Percentiles rank a stretch among this genome's conserved stretches.
Conservation (phyloP, 2,888 invertebrate species). For the Atrina japonica region DNA sequence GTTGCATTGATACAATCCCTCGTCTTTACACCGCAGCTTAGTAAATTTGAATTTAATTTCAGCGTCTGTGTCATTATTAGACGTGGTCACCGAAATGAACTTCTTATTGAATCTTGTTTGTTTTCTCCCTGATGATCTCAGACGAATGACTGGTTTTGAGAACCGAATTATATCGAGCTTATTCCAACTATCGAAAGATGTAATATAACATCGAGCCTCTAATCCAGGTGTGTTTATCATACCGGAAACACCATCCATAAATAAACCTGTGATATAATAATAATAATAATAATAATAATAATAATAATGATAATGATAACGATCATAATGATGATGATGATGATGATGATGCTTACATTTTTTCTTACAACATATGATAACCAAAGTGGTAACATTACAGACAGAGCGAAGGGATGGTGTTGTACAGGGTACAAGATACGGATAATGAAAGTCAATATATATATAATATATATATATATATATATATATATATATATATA, state of each 20-base stretch:
- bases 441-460: too few species aligned
- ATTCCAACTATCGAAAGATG: constrained; percentile 31
- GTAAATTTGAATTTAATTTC: constrained; percentile 25
- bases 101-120: constrained; percentile 12
- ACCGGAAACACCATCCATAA: constrained; percentile 7
- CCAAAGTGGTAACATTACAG: too few species aligned
- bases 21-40: constrained; percentile 28
- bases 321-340: too few species aligned
- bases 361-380: too few species aligned
- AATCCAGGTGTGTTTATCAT: constrained; percentile 6
- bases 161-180: constrained; percentile 18
- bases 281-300: too few species aligned
- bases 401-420: too few species aligned
- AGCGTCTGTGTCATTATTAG: constrained; percentile 5
- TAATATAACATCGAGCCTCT: constrained; percentile 24
- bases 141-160: neutral
- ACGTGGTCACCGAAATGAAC: neutral
- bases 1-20: constrained; percentile 30
- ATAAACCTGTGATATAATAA: constrained; percentile 24
- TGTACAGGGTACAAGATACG: too few species aligned
- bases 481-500: too few species aligned
- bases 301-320: too few species aligned
- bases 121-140: constrained; percentile 3
- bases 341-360: too few species aligned
- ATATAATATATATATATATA: too few species aligned